Percentiles rank a stretch among this genome's conserved stretches.
phyloP scores from a whole-genome alignment of 1,140 invertebrate genomes.

The Tetramorium alpestre region DNA sequence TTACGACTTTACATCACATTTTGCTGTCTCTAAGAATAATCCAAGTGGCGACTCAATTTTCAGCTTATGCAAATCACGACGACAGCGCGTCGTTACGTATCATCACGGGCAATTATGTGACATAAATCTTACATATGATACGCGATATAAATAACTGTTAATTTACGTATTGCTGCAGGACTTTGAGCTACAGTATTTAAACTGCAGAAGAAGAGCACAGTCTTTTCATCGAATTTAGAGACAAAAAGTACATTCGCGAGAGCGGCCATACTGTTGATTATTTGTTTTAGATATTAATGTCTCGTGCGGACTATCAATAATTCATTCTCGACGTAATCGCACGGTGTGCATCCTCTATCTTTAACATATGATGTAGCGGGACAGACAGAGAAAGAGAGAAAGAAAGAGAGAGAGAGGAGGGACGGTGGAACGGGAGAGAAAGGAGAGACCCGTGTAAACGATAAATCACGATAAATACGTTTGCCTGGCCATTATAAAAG shows the following conservation, averaged over 20 bases:
- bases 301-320: constrained; percentile 79
- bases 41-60: constrained; percentile 47
- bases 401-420: constrained; percentile 35
- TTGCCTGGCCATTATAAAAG: constrained; percentile 82
- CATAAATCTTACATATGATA: constrained; percentile 38
- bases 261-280: constrained; percentile 68
- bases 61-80: neutral
- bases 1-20: neutral
- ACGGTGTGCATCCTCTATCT: constrained; percentile 74
- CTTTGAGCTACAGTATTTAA: neutral
- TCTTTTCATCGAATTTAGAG: neutral
- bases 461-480: constrained; percentile 85
- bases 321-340: constrained; percentile 79
- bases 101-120: constrained; percentile 42
- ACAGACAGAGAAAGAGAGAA: constrained; percentile 9
- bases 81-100: constrained; percentile 12
- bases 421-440: constrained; percentile 53
- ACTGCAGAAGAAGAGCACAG: neutral
- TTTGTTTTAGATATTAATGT: constrained; percentile 82
- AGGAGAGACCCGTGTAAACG: constrained; percentile 81
- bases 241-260: neutral
- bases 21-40: constrained; percentile 31
- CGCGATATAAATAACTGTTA: constrained; percentile 14
- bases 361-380: constrained; percentile 57
- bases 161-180: constrained; percentile 15